phyloP scores from a whole-genome alignment of 2,888 invertebrate genomes.

The Rugalucina vietnamica region DNA sequence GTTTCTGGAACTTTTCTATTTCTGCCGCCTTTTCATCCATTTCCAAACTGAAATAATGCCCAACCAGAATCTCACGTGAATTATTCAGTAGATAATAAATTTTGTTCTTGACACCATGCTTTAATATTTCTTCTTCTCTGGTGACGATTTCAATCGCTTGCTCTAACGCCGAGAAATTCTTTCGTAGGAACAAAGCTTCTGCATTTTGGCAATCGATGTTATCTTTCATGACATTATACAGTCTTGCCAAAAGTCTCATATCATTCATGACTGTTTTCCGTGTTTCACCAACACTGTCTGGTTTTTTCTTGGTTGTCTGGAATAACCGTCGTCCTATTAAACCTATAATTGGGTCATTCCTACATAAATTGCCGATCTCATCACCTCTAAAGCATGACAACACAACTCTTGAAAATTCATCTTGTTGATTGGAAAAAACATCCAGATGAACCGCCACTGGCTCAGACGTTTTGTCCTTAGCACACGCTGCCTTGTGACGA shows the following conservation, averaged over 20 bases:
- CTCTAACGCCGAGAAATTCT: constrained; percentile 7
- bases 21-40: constrained; percentile 8
- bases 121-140: constrained; percentile 13
- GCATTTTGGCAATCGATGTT: not conserved
- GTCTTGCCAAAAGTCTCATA: not conserved
- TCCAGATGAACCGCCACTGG: not conserved
- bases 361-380: constrained; percentile 9
- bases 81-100: constrained; percentile 7
- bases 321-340: constrained; percentile 1
- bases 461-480: not conserved
- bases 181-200: constrained; percentile 13
- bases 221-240: not conserved
- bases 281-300: constrained; percentile 8
- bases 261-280: constrained; percentile 21
- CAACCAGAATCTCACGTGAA: not conserved
- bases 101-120: constrained; percentile 23
- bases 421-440: not conserved
- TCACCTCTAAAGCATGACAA: constrained; percentile 2
- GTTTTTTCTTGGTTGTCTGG: not conserved
- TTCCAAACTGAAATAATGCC: not conserved
- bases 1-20: not conserved
- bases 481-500: constrained; percentile 21
- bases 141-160: constrained; percentile 14
- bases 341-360: not conserved
- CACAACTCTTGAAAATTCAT: constrained; percentile 1